Evolutionary conservation across 2,888 invertebrate species (phyloP), one percentile per base, ranked within the genome.

Genomic region (Pristionchus entomophagus): DNA sequence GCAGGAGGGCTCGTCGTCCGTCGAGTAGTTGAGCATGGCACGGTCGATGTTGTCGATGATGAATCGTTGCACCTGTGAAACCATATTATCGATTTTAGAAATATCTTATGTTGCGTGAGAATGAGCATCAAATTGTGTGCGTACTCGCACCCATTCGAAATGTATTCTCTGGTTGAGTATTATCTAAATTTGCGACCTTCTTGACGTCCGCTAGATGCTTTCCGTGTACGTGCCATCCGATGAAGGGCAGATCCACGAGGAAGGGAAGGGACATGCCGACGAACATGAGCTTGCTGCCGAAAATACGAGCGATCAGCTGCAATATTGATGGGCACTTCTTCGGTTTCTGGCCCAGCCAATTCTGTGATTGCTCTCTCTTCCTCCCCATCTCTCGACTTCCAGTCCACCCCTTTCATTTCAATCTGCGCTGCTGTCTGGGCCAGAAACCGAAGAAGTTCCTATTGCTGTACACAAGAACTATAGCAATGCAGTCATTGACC

Each of bases 201-300:
- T 73, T 1, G 0, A 73, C 38, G 73, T n/a, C 73, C 26, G n/a
- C 41, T 17, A 26, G 38, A 17, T 73, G 73, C n/a, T 73, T 73
- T 38, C 73, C 73, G 26, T 73, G 26, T 3, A 73, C 26, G 14
- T 45, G 73, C 73, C 73, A 73, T n/a, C 73, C 73, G 73, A 73
- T 73, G 26, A 73, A n/a, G 1, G 73, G 73, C 0, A 73, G 22
- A 45, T 73, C 73, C 22, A 45, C 38, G 73, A 73, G 73, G 19
- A 73, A 73, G 14, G 73, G 73, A n/a, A 73, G 12, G 26, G 73
- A 73, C 26, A 73, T 73, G 10, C 73, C 73, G 73, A 73, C 14
- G 45, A 73, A 73, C 41, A 73, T 73, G 6, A 73, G 8, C 73
- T 73, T 73, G 22, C 41, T 73, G n/a, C 22, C 22, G 41, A 73